Evolutionary conservation across 2,888 invertebrate species (phyloP).

Genomic region (Blomia tropicalis): DNA sequence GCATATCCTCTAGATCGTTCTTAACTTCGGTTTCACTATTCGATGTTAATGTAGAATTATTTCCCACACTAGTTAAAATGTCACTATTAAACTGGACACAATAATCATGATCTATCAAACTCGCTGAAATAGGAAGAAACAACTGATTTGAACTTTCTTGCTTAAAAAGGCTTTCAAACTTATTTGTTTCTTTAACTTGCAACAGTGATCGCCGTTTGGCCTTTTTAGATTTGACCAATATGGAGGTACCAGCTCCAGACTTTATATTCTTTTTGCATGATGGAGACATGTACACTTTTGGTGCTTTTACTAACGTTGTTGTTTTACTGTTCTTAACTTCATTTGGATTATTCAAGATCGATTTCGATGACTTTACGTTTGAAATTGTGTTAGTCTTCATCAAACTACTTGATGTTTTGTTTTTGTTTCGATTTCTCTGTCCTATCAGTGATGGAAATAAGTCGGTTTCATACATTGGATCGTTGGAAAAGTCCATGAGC

Average conservation of each 20-base stretch:
- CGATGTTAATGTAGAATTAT: not conserved
- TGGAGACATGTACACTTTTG: conserved; percentile 3
- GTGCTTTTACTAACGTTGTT: not conserved
- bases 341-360: not conserved
- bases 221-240: not conserved
- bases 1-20: conserved; percentile 6
- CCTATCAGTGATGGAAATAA: too few relatives aligned
- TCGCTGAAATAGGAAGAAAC: not conserved
- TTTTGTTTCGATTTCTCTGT: not conserved
- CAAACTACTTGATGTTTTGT: not conserved
- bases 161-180: not conserved
- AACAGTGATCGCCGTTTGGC: not conserved
- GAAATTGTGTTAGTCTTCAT: not conserved
- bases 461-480: not conserved
- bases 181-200: not conserved
- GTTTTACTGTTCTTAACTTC: not conserved
- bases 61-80: not conserved
- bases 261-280: not conserved
- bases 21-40: not conserved
- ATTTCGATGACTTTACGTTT: not conserved
- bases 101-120: not conserved
- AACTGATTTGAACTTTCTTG: not conserved
- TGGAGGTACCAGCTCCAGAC: not conserved
- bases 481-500: not conserved
- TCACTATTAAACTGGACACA: not conserved